These are phyloP conservation scores for Parelbella ahira DNA, from an alignment of 2,888 invertebrate species.

Conservation along the genomic window DNA sequence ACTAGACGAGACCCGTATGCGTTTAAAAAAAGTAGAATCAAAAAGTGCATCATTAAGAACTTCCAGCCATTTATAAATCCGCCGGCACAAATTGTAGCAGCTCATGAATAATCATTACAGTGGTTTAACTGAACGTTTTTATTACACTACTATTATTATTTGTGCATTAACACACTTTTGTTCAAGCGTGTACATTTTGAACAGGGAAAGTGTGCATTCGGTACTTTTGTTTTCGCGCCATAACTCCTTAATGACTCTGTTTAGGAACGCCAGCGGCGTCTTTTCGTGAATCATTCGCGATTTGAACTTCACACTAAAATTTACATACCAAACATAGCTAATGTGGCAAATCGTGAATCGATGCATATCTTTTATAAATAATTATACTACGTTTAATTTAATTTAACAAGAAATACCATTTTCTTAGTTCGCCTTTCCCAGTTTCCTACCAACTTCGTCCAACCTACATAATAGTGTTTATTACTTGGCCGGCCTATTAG, in stretches of 20 bases:
- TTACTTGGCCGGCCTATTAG: too few species aligned
- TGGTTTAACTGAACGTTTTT: slow-evolving; percentile 30
- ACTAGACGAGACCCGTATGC: neutral
- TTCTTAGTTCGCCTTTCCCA: too few species aligned
- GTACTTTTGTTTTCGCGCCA: slow-evolving; percentile 8
- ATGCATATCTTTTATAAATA: too few species aligned
- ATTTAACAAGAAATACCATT: too few species aligned
- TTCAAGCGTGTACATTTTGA: slow-evolving; percentile 16
- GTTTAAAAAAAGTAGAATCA: neutral
- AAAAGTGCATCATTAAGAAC: slow-evolving; percentile 20
- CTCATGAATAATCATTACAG: slow-evolving; percentile 28
- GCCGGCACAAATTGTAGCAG: slow-evolving; percentile 20
- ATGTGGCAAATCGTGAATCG: too few species aligned
- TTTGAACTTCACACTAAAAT: too few species aligned
- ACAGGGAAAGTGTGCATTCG: slow-evolving; percentile 29
- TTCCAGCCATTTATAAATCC: slow-evolving; percentile 22
- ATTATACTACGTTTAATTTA: too few species aligned
- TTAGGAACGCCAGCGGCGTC: too few species aligned
- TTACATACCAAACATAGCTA: too few species aligned
- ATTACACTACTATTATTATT: slow-evolving; percentile 32
- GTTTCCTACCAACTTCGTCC: too few species aligned
- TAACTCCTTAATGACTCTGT: neutral
- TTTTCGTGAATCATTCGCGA: too few species aligned
- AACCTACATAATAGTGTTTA: too few species aligned
- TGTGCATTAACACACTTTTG: slow-evolving; percentile 35